Conservation (phyloP, 2,888 invertebrate genomes). For the Agonum fuliginosum region DNA sequence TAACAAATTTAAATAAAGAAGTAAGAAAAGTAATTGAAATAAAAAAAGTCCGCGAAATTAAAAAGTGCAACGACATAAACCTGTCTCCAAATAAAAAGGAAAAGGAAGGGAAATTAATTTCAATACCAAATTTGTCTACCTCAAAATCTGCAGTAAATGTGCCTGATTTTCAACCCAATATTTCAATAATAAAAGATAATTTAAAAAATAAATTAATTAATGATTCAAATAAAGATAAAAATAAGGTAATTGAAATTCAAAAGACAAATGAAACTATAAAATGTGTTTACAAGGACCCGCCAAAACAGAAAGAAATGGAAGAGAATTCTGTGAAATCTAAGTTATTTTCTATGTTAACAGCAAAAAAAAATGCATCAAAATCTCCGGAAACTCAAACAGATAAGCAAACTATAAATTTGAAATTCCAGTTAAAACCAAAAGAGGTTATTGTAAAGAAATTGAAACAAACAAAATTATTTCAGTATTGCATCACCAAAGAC, state of each 20-base stretch:
- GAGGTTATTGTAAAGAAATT: not conserved
- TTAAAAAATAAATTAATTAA: not conserved
- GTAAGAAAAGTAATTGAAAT: no score
- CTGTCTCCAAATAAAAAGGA: constrained; percentile 73
- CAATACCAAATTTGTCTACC: constrained; percentile 51
- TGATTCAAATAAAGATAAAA: not conserved
- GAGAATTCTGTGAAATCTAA: constrained; percentile 24
- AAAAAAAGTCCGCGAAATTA: no score
- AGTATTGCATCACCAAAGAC: no score
- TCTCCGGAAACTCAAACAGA: not conserved
- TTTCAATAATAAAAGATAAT: not conserved
- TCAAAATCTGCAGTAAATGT: not conserved
- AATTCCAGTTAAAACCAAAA: not conserved
- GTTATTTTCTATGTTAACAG: constrained; percentile 30
- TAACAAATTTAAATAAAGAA: no score
- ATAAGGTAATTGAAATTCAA: not conserved
- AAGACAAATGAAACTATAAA: not conserved
- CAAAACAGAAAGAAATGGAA: not conserved
- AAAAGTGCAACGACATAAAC: no score
- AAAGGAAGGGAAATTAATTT: constrained; percentile 71
- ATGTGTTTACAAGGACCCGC: not conserved
- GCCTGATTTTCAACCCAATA: not conserved
- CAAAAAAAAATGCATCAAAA: not conserved
- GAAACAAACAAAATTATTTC: not conserved
- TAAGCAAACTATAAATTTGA: not conserved